Evolutionary conservation across 2,797 vertebrate genomes (phyloP).

Genomic region (Sphaeramia orbicularis): DNA sequence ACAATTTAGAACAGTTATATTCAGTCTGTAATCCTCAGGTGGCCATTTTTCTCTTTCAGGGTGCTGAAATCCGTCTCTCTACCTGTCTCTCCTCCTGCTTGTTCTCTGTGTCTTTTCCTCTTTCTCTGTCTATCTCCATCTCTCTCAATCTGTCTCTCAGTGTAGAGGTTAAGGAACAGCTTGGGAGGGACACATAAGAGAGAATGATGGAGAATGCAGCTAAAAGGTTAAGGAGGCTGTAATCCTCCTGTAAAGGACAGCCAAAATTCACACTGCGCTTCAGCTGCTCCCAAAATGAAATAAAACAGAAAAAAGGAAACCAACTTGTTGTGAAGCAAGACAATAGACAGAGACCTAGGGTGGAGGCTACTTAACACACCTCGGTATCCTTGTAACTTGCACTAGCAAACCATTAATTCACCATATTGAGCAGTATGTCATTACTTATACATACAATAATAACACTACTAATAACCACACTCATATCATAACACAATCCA

Average conservation of each 20-base stretch:
- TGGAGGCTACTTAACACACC: slow-evolving; percentile 15
- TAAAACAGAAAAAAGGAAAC: slow-evolving; percentile 42
- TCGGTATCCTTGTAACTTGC: slow-evolving; percentile 19
- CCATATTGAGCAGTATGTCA: neutral
- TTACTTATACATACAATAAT: neutral
- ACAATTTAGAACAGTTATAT: slow-evolving; percentile 81
- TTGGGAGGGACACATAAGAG: slow-evolving; percentile 80
- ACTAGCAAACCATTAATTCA: slow-evolving; percentile 41
- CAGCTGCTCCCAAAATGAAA: slow-evolving; percentile 75
- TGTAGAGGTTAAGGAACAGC: slow-evolving; percentile 79
- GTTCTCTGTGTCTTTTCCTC: slow-evolving; percentile 18
- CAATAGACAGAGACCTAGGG: slow-evolving; percentile 49
- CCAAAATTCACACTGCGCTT: slow-evolving; percentile 81
- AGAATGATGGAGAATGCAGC: slow-evolving; percentile 83
- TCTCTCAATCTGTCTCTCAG: slow-evolving; percentile 63
- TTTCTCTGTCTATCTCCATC: slow-evolving; percentile 48
- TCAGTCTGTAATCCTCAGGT: slow-evolving; percentile 81
- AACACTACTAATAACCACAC: neutral
- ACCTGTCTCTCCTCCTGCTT: slow-evolving; percentile 38
- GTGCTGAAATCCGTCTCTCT: slow-evolving; percentile 50
- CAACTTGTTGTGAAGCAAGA: slow-evolving; percentile 50
- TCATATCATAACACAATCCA: slow-evolving; percentile 33
- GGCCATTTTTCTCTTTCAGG: slow-evolving; percentile 68
- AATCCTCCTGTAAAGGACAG: slow-evolving; percentile 82
- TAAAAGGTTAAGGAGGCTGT: slow-evolving; percentile 84